phyloP scores from a whole-genome alignment of 2,888 invertebrate genomes.

The Ormia ochracea region DNA sequence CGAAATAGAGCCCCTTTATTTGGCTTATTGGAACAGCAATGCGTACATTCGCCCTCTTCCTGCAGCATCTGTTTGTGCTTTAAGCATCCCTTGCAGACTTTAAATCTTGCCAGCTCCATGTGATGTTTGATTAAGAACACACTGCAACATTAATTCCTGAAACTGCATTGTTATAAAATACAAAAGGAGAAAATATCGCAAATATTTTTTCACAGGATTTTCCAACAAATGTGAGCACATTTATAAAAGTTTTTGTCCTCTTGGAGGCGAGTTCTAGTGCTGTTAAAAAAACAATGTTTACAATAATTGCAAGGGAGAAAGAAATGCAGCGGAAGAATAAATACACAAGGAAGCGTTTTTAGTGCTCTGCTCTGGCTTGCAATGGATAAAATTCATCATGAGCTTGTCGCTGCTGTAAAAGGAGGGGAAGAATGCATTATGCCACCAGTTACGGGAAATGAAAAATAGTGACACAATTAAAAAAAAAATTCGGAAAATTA shows the following conservation, averaged over 20 bases:
- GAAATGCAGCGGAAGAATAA: slow-evolving; percentile 1
- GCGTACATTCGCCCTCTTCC: neutral
- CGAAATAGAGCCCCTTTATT: no score
- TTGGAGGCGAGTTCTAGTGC: neutral
- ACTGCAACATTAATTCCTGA: neutral
- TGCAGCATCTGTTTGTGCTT: neutral
- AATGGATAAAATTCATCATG: slow-evolving; percentile 33
- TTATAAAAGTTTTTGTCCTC: neutral
- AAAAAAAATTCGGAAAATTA: neutral
- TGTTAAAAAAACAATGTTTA: neutral
- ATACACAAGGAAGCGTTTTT: neutral
- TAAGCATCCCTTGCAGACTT: neutral
- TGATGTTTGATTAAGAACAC: slow-evolving; percentile 2
- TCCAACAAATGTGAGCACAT: slow-evolving; percentile 20
- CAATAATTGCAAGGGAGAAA: neutral
- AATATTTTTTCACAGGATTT: neutral
- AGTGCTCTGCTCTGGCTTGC: neutral
- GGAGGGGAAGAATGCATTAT: neutral
- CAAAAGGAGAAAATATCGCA: neutral
- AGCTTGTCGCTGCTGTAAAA: slow-evolving; percentile 15
- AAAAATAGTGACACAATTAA: slow-evolving; percentile 5
- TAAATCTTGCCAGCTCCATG: neutral
- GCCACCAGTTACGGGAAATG: neutral
- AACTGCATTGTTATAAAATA: neutral
- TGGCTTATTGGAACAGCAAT: neutral